Evolutionary conservation across 2,113 vertebrate genomes (phyloP).

Genomic region (Baryphthengus martii): DNA sequence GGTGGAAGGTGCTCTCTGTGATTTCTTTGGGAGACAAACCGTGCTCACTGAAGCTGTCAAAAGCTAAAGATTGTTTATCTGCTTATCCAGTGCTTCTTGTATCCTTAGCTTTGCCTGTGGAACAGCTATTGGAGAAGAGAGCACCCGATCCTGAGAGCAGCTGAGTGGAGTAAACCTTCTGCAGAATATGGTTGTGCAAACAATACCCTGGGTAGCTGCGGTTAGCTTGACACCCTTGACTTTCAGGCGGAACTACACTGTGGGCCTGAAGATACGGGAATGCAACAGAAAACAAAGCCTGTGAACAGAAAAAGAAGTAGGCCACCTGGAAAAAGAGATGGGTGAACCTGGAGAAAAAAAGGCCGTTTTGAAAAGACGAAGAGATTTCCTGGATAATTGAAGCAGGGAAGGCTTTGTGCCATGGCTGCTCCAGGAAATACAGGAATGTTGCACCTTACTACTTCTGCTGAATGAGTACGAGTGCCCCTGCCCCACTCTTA

Average conservation of each 20-base stretch:
- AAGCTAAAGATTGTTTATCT: background rate
- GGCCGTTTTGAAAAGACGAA: background rate
- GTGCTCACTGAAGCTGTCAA: background rate
- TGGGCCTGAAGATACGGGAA: background rate
- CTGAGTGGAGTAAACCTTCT: background rate
- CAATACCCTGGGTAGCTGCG: background rate
- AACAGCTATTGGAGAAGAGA: background rate
- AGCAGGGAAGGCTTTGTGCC: background rate
- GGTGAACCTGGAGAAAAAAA: background rate
- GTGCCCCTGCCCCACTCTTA: rapidly evolving
- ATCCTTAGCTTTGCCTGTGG: background rate
- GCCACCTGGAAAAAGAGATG: background rate
- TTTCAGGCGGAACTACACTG: background rate
- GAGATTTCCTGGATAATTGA: background rate
- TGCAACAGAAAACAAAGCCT: background rate
- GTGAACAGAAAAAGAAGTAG: background rate
- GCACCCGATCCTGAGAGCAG: background rate
- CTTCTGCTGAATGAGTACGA: background rate
- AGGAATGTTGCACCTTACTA: background rate
- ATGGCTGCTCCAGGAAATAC: background rate
- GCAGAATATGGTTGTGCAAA: background rate
- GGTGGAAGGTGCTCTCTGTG: background rate
- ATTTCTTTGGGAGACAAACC: background rate
- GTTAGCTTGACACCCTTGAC: background rate
- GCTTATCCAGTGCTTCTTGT: background rate